Evolutionary conservation across 1,140 invertebrate species (phyloP).

Genomic region (Drosophila athabasca): DNA sequence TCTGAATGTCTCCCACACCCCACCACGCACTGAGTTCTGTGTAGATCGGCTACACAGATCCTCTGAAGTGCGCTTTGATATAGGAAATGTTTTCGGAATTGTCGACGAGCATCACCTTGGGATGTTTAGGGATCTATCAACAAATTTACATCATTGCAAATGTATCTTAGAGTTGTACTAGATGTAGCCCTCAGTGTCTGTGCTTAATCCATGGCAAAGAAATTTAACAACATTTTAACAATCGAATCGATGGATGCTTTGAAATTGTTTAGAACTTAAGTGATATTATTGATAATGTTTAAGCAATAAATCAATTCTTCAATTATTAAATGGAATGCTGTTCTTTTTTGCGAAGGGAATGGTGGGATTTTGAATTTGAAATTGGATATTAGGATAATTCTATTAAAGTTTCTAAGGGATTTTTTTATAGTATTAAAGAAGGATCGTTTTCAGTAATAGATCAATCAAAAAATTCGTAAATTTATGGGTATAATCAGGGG

Average conservation of each 20-base stretch:
- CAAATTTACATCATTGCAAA: constrained; percentile 34
- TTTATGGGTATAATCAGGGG: no score
- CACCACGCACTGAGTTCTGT: constrained; percentile 33
- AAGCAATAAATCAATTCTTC: constrained; percentile 81
- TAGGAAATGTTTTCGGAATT: constrained; percentile 45
- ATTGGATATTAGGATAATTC: no score
- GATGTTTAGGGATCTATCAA: constrained; percentile 28
- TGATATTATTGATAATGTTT: constrained; percentile 82
- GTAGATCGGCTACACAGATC: constrained; percentile 20
- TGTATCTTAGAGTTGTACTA: constrained; percentile 55
- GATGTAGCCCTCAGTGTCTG: constrained; percentile 22
- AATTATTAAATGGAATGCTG: constrained; percentile 31
- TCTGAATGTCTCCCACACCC: constrained; percentile 38
- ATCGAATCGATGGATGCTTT: constrained; percentile 44
- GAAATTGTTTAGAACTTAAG: constrained; percentile 77
- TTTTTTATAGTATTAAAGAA: no score
- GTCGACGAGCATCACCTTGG: constrained; percentile 8
- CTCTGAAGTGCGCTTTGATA: constrained; percentile 12
- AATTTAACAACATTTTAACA: constrained; percentile 18
- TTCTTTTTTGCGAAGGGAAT: neutral
- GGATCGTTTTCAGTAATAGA: no score
- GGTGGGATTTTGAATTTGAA: no score
- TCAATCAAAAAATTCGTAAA: no score
- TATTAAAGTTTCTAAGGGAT: no score
- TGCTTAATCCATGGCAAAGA: constrained; percentile 54